Conservation (phyloP, 2,113 vertebrate species). For the Tenrec ecaudatus region DNA sequence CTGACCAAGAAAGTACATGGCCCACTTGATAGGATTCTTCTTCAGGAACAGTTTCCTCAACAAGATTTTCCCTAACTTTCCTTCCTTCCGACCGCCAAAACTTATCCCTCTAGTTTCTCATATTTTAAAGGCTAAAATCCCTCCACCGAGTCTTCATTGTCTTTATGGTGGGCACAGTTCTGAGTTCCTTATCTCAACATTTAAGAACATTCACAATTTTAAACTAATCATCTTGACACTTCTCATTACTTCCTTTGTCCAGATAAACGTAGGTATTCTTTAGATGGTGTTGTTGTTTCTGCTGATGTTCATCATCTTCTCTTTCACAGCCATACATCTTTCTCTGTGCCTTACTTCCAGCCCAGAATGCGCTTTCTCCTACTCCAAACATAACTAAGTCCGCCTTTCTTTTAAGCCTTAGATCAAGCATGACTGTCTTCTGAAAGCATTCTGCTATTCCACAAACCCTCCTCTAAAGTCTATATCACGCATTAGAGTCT, state of each 20-base stretch:
- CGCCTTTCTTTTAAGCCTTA: not conserved
- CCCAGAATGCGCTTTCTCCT: not conserved
- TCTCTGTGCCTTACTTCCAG: not conserved
- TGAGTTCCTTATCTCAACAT: not conserved
- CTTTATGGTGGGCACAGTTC: not conserved
- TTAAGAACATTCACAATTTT: slow-evolving; percentile 14
- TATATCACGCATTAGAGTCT: no score
- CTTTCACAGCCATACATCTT: not conserved
- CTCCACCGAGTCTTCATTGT: not conserved
- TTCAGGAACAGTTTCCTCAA: not conserved
- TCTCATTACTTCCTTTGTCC: not conserved
- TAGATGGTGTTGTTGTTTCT: no score
- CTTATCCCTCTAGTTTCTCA: not conserved
- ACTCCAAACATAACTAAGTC: not conserved
- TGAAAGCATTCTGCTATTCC: no score
- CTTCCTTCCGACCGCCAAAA: not conserved
- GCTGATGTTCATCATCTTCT: not conserved
- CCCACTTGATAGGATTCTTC: not conserved
- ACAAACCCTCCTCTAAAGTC: no score
- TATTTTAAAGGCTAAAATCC: not conserved
- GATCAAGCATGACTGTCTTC: no score
- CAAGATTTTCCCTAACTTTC: not conserved
- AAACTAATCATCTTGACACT: not conserved
- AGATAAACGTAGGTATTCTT: not conserved
- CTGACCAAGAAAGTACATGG: not conserved